Conservation (phyloP, 30 jellyfish, hydroid and myxozoan species). For the Morbakka virulenta region DNA sequence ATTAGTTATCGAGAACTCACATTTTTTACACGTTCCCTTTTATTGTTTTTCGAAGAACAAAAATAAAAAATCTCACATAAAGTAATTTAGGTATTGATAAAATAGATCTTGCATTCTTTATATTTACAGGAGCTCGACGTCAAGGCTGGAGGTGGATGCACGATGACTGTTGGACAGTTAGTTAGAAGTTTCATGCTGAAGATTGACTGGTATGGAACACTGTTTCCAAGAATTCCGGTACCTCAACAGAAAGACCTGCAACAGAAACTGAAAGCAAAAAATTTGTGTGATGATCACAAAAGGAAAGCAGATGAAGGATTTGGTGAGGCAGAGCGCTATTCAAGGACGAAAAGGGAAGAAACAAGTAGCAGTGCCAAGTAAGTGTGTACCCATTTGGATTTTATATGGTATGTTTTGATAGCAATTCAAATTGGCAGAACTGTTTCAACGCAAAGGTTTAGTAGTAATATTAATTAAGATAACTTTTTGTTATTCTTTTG, state of each 20-base stretch:
- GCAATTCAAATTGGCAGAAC: no score
- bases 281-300: slow-evolving; percentile 82
- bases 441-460: no score
- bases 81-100: no score
- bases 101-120: no score
- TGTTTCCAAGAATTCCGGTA: slow-evolving; percentile 94
- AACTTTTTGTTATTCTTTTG: no score
- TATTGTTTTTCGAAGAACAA: no score
- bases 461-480: no score
- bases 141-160: slow-evolving; percentile 81
- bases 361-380: slow-evolving; percentile 24
- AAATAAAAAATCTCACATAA: no score
- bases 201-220: slow-evolving; percentile 92
- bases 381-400: no score
- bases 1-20: no score
- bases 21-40: no score
- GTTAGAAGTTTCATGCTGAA: slow-evolving; percentile 74
- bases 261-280: slow-evolving; percentile 39
- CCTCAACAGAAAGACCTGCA: slow-evolving; percentile 85
- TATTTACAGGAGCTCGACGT: slow-evolving; percentile 64
- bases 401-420: no score
- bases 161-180: slow-evolving; percentile 92
- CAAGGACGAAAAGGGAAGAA: slow-evolving; percentile 43
- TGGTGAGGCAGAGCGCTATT: slow-evolving; percentile 78
- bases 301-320: slow-evolving; percentile 73